These are phyloP conservation scores for Myotis yumanensis DNA, from an alignment of 2,113 vertebrate genomes.

Conservation along the genomic window DNA sequence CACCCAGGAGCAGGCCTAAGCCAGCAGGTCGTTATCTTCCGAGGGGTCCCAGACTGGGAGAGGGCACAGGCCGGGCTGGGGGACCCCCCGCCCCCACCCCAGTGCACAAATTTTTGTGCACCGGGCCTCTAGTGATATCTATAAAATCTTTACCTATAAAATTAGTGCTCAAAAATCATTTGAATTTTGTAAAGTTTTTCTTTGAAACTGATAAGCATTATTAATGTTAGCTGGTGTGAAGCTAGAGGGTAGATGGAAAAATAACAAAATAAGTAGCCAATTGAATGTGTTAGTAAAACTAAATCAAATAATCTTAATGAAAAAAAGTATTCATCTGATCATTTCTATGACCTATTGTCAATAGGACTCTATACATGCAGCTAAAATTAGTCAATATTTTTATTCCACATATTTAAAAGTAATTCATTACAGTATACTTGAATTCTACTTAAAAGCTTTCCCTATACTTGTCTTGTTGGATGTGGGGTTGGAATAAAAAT, in stretches of 20 bases:
- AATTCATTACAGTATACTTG: background rate
- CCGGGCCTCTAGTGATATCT: too few relatives aligned
- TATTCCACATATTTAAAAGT: background rate
- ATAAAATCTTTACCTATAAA: background rate
- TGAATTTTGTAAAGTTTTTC: slow-evolving; percentile 5
- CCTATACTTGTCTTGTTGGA: background rate
- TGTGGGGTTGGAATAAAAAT: background rate
- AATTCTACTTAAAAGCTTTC: background rate
- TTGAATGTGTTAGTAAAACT: background rate
- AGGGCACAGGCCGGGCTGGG: too few relatives aligned
- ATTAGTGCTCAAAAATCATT: background rate
- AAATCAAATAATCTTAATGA: slow-evolving; percentile 24
- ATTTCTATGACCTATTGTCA: background rate
- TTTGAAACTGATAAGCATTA: background rate
- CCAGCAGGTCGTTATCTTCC: too few relatives aligned
- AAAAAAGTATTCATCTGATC: background rate
- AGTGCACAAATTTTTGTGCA: too few relatives aligned
- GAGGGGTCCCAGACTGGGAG: too few relatives aligned
- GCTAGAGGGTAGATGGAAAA: background rate
- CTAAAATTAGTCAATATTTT: slow-evolving; percentile 1
- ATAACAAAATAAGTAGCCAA: background rate
- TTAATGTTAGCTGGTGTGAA: background rate
- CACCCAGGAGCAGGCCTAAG: too few relatives aligned
- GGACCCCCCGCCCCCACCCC: too few relatives aligned
- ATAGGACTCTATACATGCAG: background rate